phyloP scores from a whole-genome alignment of 2,797 vertebrate species.

The Typhlichthys subterraneus region DNA sequence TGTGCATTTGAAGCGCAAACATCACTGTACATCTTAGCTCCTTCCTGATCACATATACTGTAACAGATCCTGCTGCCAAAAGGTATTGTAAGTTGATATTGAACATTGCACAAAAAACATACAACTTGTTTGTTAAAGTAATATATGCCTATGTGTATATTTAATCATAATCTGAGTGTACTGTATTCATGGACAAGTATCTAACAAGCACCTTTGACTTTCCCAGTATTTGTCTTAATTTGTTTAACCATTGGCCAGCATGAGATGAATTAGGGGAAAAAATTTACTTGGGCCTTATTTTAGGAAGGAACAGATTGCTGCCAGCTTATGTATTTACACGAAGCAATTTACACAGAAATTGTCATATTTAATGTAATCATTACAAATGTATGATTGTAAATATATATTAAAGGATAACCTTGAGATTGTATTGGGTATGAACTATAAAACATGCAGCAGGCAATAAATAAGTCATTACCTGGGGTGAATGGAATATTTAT shows the following conservation, averaged over 20 bases:
- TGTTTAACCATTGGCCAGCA: constrained; percentile 23
- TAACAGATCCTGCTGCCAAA: constrained; percentile 52
- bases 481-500: too few relatives aligned
- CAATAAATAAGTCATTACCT: too few relatives aligned
- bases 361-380: constrained; percentile 45
- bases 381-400: constrained; percentile 59
- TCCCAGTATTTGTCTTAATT: constrained; percentile 52
- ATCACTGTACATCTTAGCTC: constrained; percentile 44
- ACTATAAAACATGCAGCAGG: neutral
- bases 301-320: neutral
- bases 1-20: constrained; percentile 58
- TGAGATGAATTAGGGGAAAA: too few relatives aligned
- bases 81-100: constrained; percentile 51
- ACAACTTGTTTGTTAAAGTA: constrained; percentile 68
- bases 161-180: constrained; percentile 57
- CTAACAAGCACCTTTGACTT: constrained; percentile 49
- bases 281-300: too few relatives aligned
- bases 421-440: constrained; percentile 4
- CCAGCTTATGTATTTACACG: constrained; percentile 27
- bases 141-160: constrained; percentile 73
- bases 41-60: constrained; percentile 24
- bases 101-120: constrained; percentile 65
- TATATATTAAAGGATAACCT: constrained; percentile 54
- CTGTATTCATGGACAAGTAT: constrained; percentile 61
- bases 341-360: constrained; percentile 33